Percentiles rank a stretch among this genome's conserved stretches.
phyloP scores from a whole-genome alignment of 2,113 vertebrate genomes.

The Vimba vimba region DNA sequence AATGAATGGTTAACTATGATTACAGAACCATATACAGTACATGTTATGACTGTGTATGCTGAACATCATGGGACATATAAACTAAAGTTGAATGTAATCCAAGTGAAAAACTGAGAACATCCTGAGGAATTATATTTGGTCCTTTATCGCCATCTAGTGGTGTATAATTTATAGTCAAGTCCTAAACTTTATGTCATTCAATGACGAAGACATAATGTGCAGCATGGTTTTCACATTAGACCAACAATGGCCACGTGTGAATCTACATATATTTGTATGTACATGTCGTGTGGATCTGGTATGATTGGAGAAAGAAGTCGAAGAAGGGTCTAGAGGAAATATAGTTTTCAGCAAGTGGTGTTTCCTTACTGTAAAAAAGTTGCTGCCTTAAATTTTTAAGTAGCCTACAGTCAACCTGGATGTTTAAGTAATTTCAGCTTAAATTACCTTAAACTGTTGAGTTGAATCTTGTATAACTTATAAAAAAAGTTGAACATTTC shows the following conservation, averaged over 20 bases:
- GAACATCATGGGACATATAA: not conserved
- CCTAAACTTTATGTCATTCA: not conserved
- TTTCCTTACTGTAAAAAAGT: not conserved
- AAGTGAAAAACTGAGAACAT: not conserved
- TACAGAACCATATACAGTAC: not conserved
- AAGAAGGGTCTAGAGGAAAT: not conserved
- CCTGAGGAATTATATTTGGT: not conserved
- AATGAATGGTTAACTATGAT: not conserved
- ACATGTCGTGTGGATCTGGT: not conserved
- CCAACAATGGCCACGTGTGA: not conserved
- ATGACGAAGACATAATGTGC: not conserved
- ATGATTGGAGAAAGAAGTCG: not conserved
- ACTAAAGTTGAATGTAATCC: not conserved
- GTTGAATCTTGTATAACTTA: too few species aligned
- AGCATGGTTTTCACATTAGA: not conserved
- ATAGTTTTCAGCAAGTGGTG: not conserved
- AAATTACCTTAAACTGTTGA: too few species aligned
- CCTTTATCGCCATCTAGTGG: conserved; percentile 32
- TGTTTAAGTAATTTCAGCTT: too few species aligned
- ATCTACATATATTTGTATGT: not conserved
- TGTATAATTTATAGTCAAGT: too few species aligned
- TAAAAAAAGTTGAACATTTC: too few species aligned
- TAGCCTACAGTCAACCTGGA: too few species aligned
- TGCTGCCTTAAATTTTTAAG: too few species aligned
- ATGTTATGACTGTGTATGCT: not conserved